Base-by-base conservation (phyloP, 2,113 vertebrate species). In the Epinephelus moara region DNA sequence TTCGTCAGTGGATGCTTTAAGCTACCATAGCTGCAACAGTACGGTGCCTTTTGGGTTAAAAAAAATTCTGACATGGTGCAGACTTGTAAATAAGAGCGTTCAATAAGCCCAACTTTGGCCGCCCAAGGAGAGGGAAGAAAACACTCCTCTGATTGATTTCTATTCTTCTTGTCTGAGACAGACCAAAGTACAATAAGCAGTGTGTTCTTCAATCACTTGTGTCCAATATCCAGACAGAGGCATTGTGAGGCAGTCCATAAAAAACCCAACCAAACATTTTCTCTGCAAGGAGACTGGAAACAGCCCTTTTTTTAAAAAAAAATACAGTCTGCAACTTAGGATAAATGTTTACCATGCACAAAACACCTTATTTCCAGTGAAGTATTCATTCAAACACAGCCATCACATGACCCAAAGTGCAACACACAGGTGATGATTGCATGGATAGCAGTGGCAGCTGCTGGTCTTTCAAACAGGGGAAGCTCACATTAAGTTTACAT, bases 81-180 rank as follows among this genome's bases (percentile, higher is more conserved):
- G 53, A 62, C 71, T 49, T 45, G 6, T 14, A 68, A 80, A 79
- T 45, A 67, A 67, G 42, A 23, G 33, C 4, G 67, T 85, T 75
- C 78, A 92, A 86, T 83, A 85, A 72, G 62, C 8, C 19, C 18
- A 64, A 74, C 78, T 78, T 77, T 77, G 53, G 30, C 64, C 14
- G 12, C 64, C 62, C 11, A 70, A 61, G 63, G 23, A 79, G 45
- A 75, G 3, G 17, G 47, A 72, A 60, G 50, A 77, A 84, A 86
- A 86, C 25, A 52, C 49, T 64, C 69, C 47, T 78, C 19, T 11
- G 71, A 91, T 87, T 92, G 90, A 90, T 88, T 90, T 82, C 40
- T 53, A 53, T 40, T 72, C 13, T 14, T 78, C 53, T 57, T 59
- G 66, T 81, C 60, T 77, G 53, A 72, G 70, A 45, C 56, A 4